phyloP scores from a whole-genome alignment of 2,113 vertebrate genomes.

The Macquaria ambigua region DNA sequence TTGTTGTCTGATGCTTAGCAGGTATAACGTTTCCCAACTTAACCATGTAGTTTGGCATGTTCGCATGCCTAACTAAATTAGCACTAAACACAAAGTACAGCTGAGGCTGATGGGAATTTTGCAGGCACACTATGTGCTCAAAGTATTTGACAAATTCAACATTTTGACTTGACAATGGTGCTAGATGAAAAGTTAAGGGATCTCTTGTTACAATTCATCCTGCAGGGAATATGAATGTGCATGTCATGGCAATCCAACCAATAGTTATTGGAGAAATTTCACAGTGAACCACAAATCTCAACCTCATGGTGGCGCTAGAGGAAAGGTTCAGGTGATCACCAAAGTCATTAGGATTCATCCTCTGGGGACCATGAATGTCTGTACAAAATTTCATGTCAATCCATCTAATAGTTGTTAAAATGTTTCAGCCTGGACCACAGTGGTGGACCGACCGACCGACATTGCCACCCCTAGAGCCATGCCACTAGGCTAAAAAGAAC shows the following conservation, averaged over 20 bases:
- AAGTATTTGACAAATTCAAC: neutral
- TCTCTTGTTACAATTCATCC: neutral
- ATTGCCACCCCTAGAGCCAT: too few relatives aligned
- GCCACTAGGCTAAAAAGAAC: neutral
- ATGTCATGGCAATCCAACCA: neutral
- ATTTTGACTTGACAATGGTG: constrained; percentile 18
- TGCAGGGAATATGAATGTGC: neutral
- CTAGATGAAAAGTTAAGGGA: neutral
- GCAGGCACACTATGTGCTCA: neutral
- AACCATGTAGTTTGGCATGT: neutral
- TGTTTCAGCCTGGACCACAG: too few relatives aligned
- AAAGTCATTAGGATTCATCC: neutral
- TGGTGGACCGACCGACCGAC: too few relatives aligned
- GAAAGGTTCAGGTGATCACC: neutral
- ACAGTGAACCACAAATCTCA: too few relatives aligned
- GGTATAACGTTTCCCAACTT: constrained; percentile 1
- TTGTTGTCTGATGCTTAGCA: neutral
- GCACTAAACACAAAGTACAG: too few relatives aligned
- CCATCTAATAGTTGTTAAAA: too few relatives aligned
- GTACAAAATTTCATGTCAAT: neutral
- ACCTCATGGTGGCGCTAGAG: too few relatives aligned
- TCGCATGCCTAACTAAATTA: neutral
- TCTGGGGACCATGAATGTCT: neutral
- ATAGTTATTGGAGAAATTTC: too few relatives aligned
- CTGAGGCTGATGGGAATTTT: too few relatives aligned